Percentiles rank a stretch among this genome's conserved stretches.
Evolutionary conservation across 1,140 invertebrate species (phyloP).

Genomic region (Procambarus clarkii): DNA sequence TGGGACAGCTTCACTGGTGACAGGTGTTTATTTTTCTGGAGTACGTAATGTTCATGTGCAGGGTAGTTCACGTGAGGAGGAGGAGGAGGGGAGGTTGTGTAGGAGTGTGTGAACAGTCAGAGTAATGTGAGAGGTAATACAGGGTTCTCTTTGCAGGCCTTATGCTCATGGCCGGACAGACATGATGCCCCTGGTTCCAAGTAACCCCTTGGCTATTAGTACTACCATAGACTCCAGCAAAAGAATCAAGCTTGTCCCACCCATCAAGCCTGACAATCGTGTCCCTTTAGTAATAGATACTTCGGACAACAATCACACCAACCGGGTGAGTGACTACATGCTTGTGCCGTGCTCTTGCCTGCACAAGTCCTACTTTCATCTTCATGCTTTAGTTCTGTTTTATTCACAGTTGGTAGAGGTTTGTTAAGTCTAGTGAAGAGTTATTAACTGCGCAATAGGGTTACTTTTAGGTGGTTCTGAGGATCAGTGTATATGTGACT

Average conservation of each 20-base stretch:
- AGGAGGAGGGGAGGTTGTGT: neutral
- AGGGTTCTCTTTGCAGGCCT: slow-evolving; percentile 48
- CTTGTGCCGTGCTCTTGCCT: too few species aligned
- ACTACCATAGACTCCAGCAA: slow-evolving; percentile 70
- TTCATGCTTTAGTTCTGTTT: too few species aligned
- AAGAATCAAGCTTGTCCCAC: slow-evolving; percentile 60
- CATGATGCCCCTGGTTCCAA: slow-evolving; percentile 63
- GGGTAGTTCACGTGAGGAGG: too few species aligned
- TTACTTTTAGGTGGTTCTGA: too few species aligned
- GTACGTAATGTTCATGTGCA: neutral
- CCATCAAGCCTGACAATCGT: slow-evolving; percentile 62
- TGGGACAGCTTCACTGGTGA: neutral
- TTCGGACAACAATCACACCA: slow-evolving; percentile 64
- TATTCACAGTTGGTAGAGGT: too few species aligned
- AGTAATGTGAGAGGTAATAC: neutral
- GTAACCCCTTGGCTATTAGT: slow-evolving; percentile 62
- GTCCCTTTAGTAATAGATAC: slow-evolving; percentile 61
- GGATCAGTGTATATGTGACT: too few species aligned
- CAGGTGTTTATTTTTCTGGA: neutral
- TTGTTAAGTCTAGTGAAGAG: too few species aligned
- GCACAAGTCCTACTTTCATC: too few species aligned
- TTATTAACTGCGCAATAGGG: too few species aligned
- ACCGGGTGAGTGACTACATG: slow-evolving; percentile 39
- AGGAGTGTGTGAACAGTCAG: neutral
- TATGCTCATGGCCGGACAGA: slow-evolving; percentile 57